Conservation (phyloP, 2,888 invertebrate species). For the Dinocampus coccinellae region DNA sequence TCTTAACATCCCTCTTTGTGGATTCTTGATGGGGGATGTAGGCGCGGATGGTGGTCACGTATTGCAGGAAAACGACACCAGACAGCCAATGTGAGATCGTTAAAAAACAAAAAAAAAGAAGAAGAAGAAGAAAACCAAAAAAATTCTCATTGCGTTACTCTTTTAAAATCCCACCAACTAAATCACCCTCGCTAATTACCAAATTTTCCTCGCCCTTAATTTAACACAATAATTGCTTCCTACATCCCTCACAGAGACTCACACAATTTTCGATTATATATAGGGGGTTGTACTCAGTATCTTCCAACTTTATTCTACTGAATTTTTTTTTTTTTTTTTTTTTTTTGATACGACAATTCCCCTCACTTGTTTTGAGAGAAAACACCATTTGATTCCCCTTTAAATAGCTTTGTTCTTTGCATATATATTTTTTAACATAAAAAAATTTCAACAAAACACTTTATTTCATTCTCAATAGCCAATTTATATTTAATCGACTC, state of each 20-base stretch:
- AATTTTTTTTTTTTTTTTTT: too few relatives aligned
- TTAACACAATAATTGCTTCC: constrained; percentile 67
- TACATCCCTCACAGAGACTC: constrained; percentile 56
- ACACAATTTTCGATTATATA: constrained; percentile 33
- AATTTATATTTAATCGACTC: constrained; percentile 45
- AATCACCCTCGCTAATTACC: constrained; percentile 64
- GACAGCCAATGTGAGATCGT: not conserved
- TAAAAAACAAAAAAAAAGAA: not conserved
- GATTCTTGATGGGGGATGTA: constrained; percentile 24
- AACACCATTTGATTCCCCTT: not conserved
- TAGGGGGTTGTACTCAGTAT: not conserved
- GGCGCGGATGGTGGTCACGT: constrained; percentile 34
- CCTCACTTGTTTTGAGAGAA: constrained; percentile 12
- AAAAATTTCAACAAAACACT: constrained; percentile 39
- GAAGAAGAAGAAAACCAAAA: too few relatives aligned
- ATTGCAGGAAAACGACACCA: constrained; percentile 37
- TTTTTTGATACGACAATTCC: constrained; percentile 27
- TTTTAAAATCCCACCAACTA: constrained; percentile 24
- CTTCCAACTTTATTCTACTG: not conserved
- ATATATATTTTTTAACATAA: constrained; percentile 47
- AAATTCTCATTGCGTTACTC: constrained; percentile 25
- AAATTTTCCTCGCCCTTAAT: constrained; percentile 68
- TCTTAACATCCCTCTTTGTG: too few relatives aligned
- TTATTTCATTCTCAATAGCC: constrained; percentile 35
- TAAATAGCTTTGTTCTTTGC: not conserved